Base-by-base conservation (phyloP, 2,888 invertebrate species). In the Nephrotoma flavescens region DNA sequence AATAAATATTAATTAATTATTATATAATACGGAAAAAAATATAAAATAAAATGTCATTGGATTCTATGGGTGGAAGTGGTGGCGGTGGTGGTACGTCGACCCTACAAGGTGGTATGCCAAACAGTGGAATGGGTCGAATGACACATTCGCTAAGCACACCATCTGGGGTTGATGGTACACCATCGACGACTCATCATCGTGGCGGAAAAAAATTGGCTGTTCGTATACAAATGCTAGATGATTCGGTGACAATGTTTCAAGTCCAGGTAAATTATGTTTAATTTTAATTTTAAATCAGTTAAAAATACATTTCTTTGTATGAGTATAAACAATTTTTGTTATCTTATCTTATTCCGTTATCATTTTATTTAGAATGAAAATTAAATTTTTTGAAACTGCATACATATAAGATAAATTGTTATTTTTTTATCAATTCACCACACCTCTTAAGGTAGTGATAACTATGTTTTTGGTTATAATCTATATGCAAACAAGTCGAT, bases 141-240 rank as follows among this genome's bases (percentile, higher is more conserved):
- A 96, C 96, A 91, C 96, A 96, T 91, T 96, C 96, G 89, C 94
- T 96, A 90, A 96, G 96, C 90, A 96, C 96, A 89, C 96, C 96
- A 88, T 96, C 96, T 87, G 96, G 96, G 88, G 96, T 96, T 89
- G 96, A 96, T 92, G 92, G 91, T 19, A 91, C 91, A 86, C 92
- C 93, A 88, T 93, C 95, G 88, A 96, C 96, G 88, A 96, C 96
- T 86, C 93, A 96, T 88, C 96, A 96, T 89, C 96, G 96, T 89
- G 96, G 96, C 90, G 97, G 97, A 90, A 97, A 97, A 92, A 97
- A 97, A 95, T 93, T 97, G 88, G 96, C 96, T 87, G 95, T 97
- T 88, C 93, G 96, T 89, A 95, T 97, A 87, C 96, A 96, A 92
- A 97, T 97, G 97, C 93, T 97, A 89, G 97, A 97, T 91, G 97